These are phyloP conservation scores for Periphyllus acericola DNA, from an alignment of 2,888 invertebrate species.

Conservation along the genomic window DNA sequence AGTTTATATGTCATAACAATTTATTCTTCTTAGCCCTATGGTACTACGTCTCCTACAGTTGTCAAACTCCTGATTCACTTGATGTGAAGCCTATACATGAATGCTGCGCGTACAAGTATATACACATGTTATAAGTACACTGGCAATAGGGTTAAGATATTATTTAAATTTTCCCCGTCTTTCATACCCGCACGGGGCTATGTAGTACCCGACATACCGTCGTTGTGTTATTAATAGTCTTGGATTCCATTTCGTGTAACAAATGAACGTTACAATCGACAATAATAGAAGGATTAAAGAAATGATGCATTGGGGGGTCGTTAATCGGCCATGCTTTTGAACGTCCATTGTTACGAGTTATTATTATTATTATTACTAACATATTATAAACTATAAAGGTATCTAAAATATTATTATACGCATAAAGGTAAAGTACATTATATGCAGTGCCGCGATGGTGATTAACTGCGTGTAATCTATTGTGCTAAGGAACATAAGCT, in stretches of 20 bases:
- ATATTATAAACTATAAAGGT: slow-evolving; percentile 30
- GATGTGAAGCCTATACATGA: not conserved
- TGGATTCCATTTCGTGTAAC: slow-evolving; percentile 27
- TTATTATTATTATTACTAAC: no score
- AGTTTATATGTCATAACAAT: slow-evolving; percentile 5
- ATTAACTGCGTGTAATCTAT: not conserved
- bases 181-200: not conserved
- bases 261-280: slow-evolving; percentile 2
- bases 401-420: not conserved
- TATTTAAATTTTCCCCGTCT: slow-evolving; percentile 30
- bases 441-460: not conserved
- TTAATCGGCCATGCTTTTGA: slow-evolving; percentile 42
- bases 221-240: slow-evolving; percentile 32
- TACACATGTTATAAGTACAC: not conserved
- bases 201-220: not conserved
- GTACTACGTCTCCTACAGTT: not conserved
- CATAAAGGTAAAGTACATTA: not conserved
- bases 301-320: slow-evolving; percentile 36
- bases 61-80: slow-evolving; percentile 1
- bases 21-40: not conserved
- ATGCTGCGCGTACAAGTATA: not conserved
- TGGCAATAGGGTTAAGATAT: slow-evolving; percentile 15
- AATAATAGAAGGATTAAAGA: slow-evolving; percentile 35
- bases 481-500: not conserved
- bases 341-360: slow-evolving; percentile 40